Evolutionary conservation across 2,113 vertebrate genomes (phyloP).

Genomic region (Porphyrio hochstetteri): DNA sequence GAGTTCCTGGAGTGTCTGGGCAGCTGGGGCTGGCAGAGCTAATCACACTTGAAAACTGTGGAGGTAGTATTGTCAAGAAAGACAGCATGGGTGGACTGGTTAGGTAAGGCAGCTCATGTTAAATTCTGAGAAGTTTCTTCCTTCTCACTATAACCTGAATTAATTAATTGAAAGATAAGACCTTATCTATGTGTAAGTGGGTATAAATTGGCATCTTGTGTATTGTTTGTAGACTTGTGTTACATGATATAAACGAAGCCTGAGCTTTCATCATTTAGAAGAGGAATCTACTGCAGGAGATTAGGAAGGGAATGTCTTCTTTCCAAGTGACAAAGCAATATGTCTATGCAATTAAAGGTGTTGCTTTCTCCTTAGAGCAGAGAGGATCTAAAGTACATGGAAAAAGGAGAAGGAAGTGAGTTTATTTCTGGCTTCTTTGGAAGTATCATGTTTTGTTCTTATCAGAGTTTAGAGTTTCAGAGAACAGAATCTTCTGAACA

Average conservation of each 20-base stretch:
- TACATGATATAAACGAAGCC: not conserved
- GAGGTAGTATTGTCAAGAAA: not conserved
- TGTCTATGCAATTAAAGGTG: not conserved
- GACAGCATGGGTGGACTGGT: not conserved
- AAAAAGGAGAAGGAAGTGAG: not conserved
- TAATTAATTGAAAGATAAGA: constrained; percentile 42
- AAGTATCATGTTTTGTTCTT: constrained; percentile 32
- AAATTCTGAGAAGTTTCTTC: not conserved
- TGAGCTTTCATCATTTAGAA: not conserved
- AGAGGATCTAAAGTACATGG: not conserved
- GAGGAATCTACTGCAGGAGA: not conserved
- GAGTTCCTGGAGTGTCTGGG: not conserved
- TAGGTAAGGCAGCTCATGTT: constrained; percentile 12
- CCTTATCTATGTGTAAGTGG: not conserved
- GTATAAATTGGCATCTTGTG: not conserved
- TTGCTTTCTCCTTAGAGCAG: not conserved
- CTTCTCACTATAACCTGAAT: constrained; percentile 28
- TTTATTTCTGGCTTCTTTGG: not conserved
- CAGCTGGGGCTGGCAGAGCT: not conserved
- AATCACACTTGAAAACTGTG: not conserved
- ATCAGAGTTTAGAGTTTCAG: constrained; percentile 37
- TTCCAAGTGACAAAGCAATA: not conserved
- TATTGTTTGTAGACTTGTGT: not conserved
- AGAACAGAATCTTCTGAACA: constrained; percentile 3
- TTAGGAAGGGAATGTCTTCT: not conserved